A percentile compares a stretch with the other conserved stretches of the same genome.
Evolutionary conservation across 2,797 vertebrate species (phyloP).

Genomic region (Lagocephalus sceleratus): DNA sequence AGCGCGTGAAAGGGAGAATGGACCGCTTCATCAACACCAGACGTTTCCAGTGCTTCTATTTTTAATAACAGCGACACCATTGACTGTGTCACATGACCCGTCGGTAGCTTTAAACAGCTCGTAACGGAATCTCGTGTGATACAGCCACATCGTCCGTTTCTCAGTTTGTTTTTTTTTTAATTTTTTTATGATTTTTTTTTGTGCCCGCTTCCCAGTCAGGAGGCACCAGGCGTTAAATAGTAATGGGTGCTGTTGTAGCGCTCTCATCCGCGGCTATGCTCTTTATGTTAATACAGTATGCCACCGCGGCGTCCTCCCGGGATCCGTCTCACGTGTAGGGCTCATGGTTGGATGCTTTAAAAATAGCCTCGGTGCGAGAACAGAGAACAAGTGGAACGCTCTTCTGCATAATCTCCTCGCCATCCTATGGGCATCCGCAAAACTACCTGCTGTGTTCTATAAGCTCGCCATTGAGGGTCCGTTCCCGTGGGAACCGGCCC

Average conservation of each 20-base stretch:
- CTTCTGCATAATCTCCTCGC: constrained; percentile 56
- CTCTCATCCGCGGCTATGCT: constrained; percentile 57
- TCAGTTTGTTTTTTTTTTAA: constrained; percentile 32
- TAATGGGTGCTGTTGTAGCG: constrained; percentile 51
- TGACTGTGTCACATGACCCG: constrained; percentile 5
- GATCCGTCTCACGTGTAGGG: constrained; percentile 65
- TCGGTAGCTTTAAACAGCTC: constrained; percentile 18
- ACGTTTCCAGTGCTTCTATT: too few relatives aligned
- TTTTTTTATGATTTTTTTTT: constrained; percentile 36
- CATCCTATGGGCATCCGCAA: constrained; percentile 48
- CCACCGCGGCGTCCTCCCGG: constrained; percentile 58
- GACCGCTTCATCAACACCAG: too few relatives aligned
- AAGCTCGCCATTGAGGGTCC: constrained; percentile 31
- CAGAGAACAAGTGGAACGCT: constrained; percentile 54
- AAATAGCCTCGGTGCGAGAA: constrained; percentile 74
- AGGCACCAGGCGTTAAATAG: constrained; percentile 52
- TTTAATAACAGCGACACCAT: too few relatives aligned
- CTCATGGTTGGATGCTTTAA: constrained; percentile 75
- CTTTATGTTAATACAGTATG: constrained; percentile 73
- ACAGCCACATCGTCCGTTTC: constrained; percentile 25
- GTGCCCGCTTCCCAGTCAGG: constrained; percentile 27
- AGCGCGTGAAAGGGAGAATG: too few relatives aligned
- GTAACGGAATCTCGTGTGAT: constrained; percentile 26
- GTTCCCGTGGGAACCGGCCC: constrained; percentile 34
- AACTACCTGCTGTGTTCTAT: constrained; percentile 55